Evolutionary conservation across 2,888 invertebrate species (phyloP), one percentile per base, ranked within the genome.

Genomic region (Calliphora vomitoria): DNA sequence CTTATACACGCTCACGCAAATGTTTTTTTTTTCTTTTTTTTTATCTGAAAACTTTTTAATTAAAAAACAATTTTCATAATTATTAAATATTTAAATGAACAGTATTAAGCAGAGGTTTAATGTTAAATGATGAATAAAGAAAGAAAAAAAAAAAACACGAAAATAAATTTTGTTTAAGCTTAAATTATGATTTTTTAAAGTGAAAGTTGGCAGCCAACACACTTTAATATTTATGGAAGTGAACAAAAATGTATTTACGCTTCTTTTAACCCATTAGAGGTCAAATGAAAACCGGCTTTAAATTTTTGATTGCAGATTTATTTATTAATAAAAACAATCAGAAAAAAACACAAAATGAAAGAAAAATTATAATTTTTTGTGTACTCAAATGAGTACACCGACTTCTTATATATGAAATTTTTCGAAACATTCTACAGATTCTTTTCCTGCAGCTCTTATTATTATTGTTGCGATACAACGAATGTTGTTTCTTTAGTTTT

Each of bases 171-270:
- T 55, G 60, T 53, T 72, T 82, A 83, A 80, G 71, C 64, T 80
- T 58, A 76, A 83, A 44, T 76, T 83, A 81, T 87, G 47, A 71
- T 76, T 86, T 25, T n/a, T 78, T 71, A 18, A 82, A 87, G 84
- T 76, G 87, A 87, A 87, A 87, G 87, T 87, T 81, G 81, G 47
- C 84, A 72, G 76, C 11, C 75, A 79, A 86, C 69, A 81, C 68
- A 62, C 15, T 35, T 69, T 78, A n/a, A 60, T 15, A 60, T 53
- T 35, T 11, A 18, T 47, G 15, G 13, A 6, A 10, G 31, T 13
- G 13, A 66, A 74, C 15, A 60, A 11, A 11, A 11, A 44, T 35
- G 4, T 15, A 55, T 53, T 62, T 50, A 74, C 11, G 78, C 47
- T 72, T 79, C 50, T 80, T 85, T 55, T 41, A 62, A 25, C 25